Evolutionary conservation across 2,797 vertebrate species (phyloP).

Genomic region (Tadarida brasiliensis): DNA sequence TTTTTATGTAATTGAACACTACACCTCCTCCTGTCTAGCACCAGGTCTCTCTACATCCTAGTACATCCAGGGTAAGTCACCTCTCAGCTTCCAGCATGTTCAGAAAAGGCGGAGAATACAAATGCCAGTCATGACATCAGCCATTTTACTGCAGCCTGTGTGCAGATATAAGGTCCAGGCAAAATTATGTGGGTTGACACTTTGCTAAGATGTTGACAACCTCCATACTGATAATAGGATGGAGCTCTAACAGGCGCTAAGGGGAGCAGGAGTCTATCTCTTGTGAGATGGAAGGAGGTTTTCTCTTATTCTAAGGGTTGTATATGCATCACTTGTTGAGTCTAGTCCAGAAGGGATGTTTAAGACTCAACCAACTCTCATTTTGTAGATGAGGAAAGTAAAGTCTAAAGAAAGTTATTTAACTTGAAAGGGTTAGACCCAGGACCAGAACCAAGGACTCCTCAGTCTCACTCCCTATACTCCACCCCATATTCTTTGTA

Average conservation of each 20-base stretch:
- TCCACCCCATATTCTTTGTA: not conserved
- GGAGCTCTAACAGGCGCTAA: not conserved
- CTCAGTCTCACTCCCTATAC: not conserved
- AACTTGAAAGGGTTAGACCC: not conserved
- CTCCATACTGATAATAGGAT: not conserved
- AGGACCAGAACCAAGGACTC: not conserved
- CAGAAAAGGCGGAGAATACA: not conserved
- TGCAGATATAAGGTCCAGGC: not conserved
- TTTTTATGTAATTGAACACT: not conserved
- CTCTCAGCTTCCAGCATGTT: conserved; percentile 31
- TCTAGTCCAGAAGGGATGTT: not conserved
- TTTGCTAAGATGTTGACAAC: not conserved
- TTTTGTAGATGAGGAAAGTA: not conserved
- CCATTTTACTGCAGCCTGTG: not conserved
- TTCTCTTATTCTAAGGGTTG: conserved; percentile 7
- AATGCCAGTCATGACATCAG: not conserved
- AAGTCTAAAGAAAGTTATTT: not conserved
- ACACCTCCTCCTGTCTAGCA: not conserved
- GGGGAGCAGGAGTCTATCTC: not conserved
- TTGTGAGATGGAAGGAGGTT: not conserved
- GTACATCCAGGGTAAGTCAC: not conserved
- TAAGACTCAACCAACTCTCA: not conserved
- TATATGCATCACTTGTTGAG: not conserved
- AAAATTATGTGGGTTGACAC: not conserved
- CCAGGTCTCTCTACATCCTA: not conserved